These are phyloP conservation scores for Cavia porcellus DNA, from an alignment of 2,113 vertebrate genomes.

Conservation along the genomic window DNA sequence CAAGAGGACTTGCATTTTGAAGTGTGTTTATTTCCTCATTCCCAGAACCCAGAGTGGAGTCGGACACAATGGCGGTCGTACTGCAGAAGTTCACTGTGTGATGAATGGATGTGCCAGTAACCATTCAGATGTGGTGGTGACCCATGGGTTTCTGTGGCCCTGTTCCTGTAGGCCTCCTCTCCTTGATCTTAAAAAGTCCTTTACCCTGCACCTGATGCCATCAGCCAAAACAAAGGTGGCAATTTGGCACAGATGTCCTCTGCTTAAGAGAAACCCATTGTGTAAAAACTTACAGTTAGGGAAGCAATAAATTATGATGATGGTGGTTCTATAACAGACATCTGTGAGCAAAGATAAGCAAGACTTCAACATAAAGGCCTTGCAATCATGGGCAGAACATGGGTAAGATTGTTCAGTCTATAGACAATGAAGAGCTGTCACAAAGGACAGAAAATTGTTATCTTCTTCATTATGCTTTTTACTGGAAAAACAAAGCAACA, in stretches of 20 bases:
- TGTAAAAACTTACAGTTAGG: conserved; percentile 50
- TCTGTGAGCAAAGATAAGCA: conserved; percentile 67
- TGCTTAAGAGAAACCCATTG: conserved; percentile 36
- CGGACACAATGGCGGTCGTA: not conserved
- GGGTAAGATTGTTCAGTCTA: conserved; percentile 31
- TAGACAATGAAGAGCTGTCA: conserved; percentile 29
- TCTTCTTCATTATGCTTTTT: not conserved
- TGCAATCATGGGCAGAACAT: not conserved
- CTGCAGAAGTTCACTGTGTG: not conserved
- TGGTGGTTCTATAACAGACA: conserved; percentile 36
- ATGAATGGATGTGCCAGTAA: not conserved
- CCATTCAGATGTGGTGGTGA: not conserved
- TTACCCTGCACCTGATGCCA: not conserved
- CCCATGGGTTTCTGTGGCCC: not conserved
- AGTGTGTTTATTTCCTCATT: not conserved
- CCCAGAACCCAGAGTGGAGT: not conserved
- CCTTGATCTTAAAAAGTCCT: conserved; percentile 17
- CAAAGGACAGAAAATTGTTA: conserved; percentile 48
- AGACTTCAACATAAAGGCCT: conserved; percentile 38
- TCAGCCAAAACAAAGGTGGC: not conserved
- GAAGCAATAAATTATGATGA: conserved; percentile 41
- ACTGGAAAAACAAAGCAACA: not conserved
- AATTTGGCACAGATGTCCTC: conserved; percentile 6
- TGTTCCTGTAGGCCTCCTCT: not conserved
- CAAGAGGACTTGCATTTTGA: not conserved